phyloP scores from a whole-genome alignment of 2,888 invertebrate species.

The Ecliptopera silaceata region DNA sequence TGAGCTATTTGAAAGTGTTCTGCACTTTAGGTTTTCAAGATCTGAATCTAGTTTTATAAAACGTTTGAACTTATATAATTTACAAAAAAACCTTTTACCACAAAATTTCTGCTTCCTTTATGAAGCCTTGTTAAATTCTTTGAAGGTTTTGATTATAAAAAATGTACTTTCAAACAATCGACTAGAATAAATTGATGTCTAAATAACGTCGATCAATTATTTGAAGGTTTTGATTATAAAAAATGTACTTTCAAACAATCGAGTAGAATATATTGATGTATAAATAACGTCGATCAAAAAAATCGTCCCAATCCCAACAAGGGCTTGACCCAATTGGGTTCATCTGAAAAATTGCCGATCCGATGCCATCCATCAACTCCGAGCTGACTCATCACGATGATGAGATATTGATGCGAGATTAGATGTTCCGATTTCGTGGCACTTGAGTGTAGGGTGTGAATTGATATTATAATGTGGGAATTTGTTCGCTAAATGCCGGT shows the following conservation, averaged over 20 bases:
- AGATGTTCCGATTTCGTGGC: slow-evolving; percentile 14
- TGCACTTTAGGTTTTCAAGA: slow-evolving; percentile 1
- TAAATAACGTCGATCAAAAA: slow-evolving; percentile 10
- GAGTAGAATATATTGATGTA: not conserved
- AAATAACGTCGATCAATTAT: slow-evolving; percentile 11
- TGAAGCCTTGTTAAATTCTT: no score
- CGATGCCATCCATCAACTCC: slow-evolving; percentile 17
- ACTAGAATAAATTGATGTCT: slow-evolving; percentile 1
- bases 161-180: not conserved
- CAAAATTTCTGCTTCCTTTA: no score
- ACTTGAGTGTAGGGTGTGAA: slow-evolving; percentile 3
- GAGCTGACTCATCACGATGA: slow-evolving; percentile 24
- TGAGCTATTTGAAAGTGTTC: slow-evolving; percentile 19
- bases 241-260: not conserved
- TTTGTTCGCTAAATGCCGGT: not conserved
- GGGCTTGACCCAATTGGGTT: slow-evolving; percentile 16
- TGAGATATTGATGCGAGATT: slow-evolving; percentile 30
- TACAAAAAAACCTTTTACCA: no score
- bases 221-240: no score
- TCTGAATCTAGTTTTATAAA: no score
- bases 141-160: no score
- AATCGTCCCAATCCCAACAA: slow-evolving; percentile 12
- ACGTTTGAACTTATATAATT: no score
- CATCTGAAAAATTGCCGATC: slow-evolving; percentile 23
- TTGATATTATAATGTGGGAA: slow-evolving; percentile 1